These are phyloP conservation scores for Caenorhabditis latens DNA, from an alignment of 1,140 invertebrate genomes.

Conservation along the genomic window DNA sequence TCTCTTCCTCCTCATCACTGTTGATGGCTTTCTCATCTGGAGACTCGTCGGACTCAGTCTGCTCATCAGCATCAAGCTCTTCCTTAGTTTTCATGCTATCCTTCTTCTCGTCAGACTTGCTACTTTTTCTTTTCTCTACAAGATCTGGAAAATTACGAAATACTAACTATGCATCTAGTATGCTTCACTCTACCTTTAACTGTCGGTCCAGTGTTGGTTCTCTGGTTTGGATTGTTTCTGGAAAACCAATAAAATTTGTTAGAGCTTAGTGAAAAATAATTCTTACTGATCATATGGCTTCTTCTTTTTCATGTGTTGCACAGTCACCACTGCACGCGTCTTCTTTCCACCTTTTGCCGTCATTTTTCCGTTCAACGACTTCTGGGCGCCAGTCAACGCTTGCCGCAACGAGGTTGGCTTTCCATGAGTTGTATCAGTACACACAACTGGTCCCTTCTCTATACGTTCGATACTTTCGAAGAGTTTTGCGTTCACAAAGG, in stretches of 20 bases:
- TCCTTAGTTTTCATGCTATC: background rate
- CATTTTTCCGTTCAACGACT: slow-evolving; percentile 55
- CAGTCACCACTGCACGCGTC: slow-evolving; percentile 29
- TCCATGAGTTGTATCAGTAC: slow-evolving; percentile 27
- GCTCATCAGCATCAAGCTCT: slow-evolving; percentile 3
- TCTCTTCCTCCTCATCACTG: slow-evolving; percentile 28
- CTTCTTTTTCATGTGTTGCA: slow-evolving; percentile 63
- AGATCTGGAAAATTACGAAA: background rate
- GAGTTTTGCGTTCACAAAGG: slow-evolving; percentile 76
- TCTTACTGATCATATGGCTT: slow-evolving; percentile 55
- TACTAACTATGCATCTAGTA: no score
- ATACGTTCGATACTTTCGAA: slow-evolving; percentile 77
- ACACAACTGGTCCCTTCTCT: slow-evolving; percentile 71
- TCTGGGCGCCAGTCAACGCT: slow-evolving; percentile 63
- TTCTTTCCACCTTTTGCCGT: slow-evolving; percentile 36
- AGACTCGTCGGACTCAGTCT: slow-evolving; percentile 30
- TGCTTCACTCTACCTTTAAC: background rate
- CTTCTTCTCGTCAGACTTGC: slow-evolving; percentile 32
- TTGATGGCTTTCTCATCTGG: slow-evolving; percentile 5
- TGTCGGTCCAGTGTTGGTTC: slow-evolving; percentile 37
- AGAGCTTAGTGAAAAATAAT: background rate
- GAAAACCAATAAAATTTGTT: background rate
- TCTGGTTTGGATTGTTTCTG: slow-evolving; percentile 34
- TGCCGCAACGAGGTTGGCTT: slow-evolving; percentile 63
- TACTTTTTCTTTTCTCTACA: slow-evolving; percentile 31